Percentiles rank a stretch among this genome's conserved stretches.
These are phyloP conservation scores for Chloropsis hardwickii DNA, from an alignment of 2,113 vertebrate genomes.

Conservation along the genomic window DNA sequence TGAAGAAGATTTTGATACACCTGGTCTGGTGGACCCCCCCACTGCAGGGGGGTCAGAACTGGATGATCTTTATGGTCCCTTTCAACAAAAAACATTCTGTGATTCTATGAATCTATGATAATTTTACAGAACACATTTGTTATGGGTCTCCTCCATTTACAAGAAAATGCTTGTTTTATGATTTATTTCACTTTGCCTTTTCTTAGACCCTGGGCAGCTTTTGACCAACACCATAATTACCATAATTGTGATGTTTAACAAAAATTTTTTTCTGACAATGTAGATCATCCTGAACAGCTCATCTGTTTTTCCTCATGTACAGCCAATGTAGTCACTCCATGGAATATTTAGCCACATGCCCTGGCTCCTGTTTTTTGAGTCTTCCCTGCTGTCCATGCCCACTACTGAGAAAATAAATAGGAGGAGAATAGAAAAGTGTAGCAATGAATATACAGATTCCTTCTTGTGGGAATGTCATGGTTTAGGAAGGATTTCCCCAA, in stretches of 20 bases:
- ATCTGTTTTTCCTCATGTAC: background rate
- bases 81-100: background rate
- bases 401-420: background rate
- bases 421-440: background rate
- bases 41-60: accelerated
- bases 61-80: background rate
- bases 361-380: background rate
- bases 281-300: background rate
- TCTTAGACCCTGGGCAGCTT: background rate
- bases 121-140: background rate
- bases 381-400: background rate
- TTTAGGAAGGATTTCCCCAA: background rate
- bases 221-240: background rate
- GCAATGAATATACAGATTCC: background rate
- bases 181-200: background rate
- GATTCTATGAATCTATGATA: background rate
- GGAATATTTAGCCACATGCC: background rate
- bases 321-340: no score
- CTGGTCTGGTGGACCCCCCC: background rate
- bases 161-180: background rate
- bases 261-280: accelerated
- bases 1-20: background rate
- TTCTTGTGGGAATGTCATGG: background rate
- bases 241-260: background rate
- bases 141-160: background rate